phyloP scores from a whole-genome alignment of 2,888 invertebrate species.

The Thera obeliscata region DNA sequence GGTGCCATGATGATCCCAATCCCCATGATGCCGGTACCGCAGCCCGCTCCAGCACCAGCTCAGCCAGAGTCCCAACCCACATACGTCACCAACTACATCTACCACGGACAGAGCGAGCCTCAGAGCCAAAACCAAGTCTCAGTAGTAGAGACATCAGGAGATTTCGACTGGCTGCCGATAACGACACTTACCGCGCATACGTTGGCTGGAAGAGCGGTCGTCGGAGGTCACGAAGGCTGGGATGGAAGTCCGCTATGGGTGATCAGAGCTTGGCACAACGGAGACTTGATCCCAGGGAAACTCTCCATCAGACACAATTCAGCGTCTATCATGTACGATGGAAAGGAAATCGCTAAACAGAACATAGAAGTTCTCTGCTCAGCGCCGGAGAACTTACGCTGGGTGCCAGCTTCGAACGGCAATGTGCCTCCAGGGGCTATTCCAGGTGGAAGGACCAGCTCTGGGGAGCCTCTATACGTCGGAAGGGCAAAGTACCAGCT shows the following conservation, averaged over 20 bases:
- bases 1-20: slow-evolving; percentile 72
- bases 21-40: slow-evolving; percentile 48
- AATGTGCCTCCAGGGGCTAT: slow-evolving; percentile 83
- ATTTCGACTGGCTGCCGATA: slow-evolving; percentile 74
- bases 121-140: slow-evolving; percentile 60
- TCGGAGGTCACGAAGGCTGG: slow-evolving; percentile 80
- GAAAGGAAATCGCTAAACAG: slow-evolving; percentile 74
- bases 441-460: slow-evolving; percentile 76
- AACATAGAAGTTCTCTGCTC: slow-evolving; percentile 76
- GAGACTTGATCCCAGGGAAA: slow-evolving; percentile 78
- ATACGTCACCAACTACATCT: slow-evolving; percentile 76
- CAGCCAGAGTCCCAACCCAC: slow-evolving; percentile 56
- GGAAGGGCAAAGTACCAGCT: slow-evolving; percentile 84
- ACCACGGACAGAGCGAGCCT: slow-evolving; percentile 66
- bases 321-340: slow-evolving; percentile 69
- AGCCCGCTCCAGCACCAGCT: slow-evolving; percentile 34
- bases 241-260: slow-evolving; percentile 80
- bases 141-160: slow-evolving; percentile 69
- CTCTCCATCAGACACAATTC: slow-evolving; percentile 73
- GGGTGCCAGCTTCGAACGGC: slow-evolving; percentile 83
- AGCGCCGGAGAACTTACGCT: slow-evolving; percentile 68
- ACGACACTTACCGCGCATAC: slow-evolving; percentile 66
- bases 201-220: slow-evolving; percentile 70
- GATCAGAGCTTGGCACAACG: slow-evolving; percentile 75
- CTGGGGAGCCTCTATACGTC: slow-evolving; percentile 81